Conservation (phyloP, 2,888 invertebrate genomes). For the Latrodectus elegans region DNA sequence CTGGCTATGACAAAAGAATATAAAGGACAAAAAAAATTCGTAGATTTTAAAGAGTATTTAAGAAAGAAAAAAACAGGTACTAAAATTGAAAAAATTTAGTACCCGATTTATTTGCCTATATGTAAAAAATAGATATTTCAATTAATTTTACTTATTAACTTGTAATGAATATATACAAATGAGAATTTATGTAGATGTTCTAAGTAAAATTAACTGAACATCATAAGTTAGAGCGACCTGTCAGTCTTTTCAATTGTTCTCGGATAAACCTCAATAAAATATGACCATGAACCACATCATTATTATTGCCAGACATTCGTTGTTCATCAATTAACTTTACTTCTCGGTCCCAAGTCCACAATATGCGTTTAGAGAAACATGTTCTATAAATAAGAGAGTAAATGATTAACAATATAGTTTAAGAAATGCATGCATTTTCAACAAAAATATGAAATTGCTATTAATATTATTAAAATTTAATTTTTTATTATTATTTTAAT, state of each 20-base stretch:
- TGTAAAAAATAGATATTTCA: too few relatives aligned
- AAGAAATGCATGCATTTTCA: background rate
- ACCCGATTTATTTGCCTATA: too few relatives aligned
- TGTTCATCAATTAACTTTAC: constrained; percentile 74
- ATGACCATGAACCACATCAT: constrained; percentile 73
- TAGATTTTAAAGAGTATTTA: too few relatives aligned
- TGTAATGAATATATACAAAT: constrained; percentile 3
- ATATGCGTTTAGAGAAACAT: constrained; percentile 73
- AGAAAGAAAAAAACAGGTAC: too few relatives aligned
- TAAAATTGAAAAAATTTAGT: too few relatives aligned
- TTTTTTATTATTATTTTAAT: too few relatives aligned
- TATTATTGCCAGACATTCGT: constrained; percentile 74
- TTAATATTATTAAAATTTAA: too few relatives aligned
- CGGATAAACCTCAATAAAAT: constrained; percentile 61
- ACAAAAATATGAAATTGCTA: background rate
- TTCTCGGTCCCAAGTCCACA: constrained; percentile 76
- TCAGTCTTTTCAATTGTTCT: background rate
- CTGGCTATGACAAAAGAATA: too few relatives aligned
- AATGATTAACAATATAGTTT: too few relatives aligned
- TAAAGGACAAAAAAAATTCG: too few relatives aligned
- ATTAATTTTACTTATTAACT: too few relatives aligned
- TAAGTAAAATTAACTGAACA: background rate
- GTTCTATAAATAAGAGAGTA: constrained; percentile 72
- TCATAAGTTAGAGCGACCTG: constrained; percentile 3
- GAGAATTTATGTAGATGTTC: background rate